phyloP scores from a whole-genome alignment of 2,113 vertebrate genomes.

The Formicarius rufipectus region DNA sequence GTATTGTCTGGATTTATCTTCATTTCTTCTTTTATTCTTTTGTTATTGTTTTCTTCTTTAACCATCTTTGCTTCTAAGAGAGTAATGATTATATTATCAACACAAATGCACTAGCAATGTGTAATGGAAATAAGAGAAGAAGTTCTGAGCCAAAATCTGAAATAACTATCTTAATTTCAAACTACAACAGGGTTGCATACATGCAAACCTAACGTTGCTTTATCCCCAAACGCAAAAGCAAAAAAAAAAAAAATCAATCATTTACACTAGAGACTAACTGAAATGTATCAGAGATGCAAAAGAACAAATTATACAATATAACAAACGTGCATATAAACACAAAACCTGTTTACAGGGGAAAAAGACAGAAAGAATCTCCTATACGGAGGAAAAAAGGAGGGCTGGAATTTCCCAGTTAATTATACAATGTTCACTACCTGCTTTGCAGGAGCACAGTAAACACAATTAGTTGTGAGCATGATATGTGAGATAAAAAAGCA shows the following conservation, averaged over 20 bases:
- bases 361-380: neutral
- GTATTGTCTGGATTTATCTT: neutral
- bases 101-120: fast-evolving
- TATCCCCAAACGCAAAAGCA: neutral
- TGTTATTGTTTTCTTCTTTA: neutral
- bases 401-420: conserved; percentile 30
- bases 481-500: conserved; percentile 36
- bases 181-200: neutral
- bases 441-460: conserved; percentile 41
- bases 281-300: neutral
- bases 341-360: neutral
- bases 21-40: neutral
- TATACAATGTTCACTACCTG: neutral
- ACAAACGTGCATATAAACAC: fast-evolving
- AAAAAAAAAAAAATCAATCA: neutral
- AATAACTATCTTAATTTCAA: neutral
- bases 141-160: neutral
- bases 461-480: conserved; percentile 60
- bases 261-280: neutral
- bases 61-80: neutral
- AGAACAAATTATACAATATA: neutral
- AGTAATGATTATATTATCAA: neutral
- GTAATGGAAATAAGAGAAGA: neutral
- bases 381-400: neutral
- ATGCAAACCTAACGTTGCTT: neutral